Evolutionary conservation across 1,140 invertebrate species (phyloP).

Genomic region (Drosophila ironensis): DNA sequence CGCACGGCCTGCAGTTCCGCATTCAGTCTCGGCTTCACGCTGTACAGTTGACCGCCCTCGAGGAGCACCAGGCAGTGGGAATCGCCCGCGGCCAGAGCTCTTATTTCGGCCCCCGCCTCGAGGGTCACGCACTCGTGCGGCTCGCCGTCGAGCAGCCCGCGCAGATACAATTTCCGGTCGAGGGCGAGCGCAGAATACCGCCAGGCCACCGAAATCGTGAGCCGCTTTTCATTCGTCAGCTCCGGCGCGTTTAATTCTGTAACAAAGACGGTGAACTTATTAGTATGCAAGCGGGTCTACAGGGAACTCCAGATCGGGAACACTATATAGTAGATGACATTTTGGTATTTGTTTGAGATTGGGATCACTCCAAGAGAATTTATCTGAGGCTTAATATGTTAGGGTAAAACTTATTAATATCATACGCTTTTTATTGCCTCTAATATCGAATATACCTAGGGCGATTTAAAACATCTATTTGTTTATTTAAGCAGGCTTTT

Average conservation of each 20-base stretch:
- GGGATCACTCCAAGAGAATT: no score
- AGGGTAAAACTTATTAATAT: no score
- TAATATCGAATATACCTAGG: no score
- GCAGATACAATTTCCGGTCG: constrained; percentile 36
- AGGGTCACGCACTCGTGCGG: constrained; percentile 41
- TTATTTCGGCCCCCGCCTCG: constrained; percentile 28
- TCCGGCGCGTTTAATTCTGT: constrained; percentile 42
- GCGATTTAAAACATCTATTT: no score
- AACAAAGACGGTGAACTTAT: constrained; percentile 46
- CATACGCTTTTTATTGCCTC: no score
- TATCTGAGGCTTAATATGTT: no score
- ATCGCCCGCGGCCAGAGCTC: constrained; percentile 52
- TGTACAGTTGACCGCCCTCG: constrained; percentile 55
- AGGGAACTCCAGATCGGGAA: no score
- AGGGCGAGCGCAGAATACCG: constrained; percentile 59
- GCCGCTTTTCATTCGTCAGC: constrained; percentile 5
- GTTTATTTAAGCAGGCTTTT: no score
- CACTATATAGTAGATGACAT: no score
- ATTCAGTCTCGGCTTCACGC: constrained; percentile 31
- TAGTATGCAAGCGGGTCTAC: constrained; percentile 27
- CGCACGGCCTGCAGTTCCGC: constrained; percentile 39
- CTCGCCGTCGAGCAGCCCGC: constrained; percentile 30
- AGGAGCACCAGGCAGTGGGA: constrained; percentile 63
- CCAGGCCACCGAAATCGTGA: constrained; percentile 58
- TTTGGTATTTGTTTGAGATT: no score